Evolutionary conservation across 2,888 invertebrate genomes (phyloP), one percentile per base, ranked within the genome.

Genomic region (Drosophila subquinaria): DNA sequence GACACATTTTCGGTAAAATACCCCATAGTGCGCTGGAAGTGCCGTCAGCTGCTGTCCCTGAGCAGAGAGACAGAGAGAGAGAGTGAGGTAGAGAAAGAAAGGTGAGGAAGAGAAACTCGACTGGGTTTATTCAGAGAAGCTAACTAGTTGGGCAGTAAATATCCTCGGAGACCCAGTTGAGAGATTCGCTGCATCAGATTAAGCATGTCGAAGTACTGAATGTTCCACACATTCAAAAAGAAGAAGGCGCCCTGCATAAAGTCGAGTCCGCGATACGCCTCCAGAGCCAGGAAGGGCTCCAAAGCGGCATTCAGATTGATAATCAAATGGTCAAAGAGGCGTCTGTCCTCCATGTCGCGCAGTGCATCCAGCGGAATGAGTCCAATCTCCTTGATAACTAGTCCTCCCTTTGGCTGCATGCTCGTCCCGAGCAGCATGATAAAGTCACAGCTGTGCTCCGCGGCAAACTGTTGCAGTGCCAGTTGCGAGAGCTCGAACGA

Each of bases 241-340:
- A 40, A 84, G 47, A 20, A 81, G 0, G 72, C 72, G 13, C 81
- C 85, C 23, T 73, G 62, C 85, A 81, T 81, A n/a, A 78, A 81
- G 17, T 78, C 36, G 0, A 84, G 48, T 0, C 50, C 56, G 0
- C 75, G 56, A 52, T 63, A 67, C 0, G 82, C 72, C 5, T 84
- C 55, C 48, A 81, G 11, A 0, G 23, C 38, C 8, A 81, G 53
- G 17, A 60, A 6, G 0, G 85, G 81, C 0, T 40, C n/a, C 6
- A 11, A 3, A 0, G 75, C 0, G 0, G 66, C 66, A 42, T 48
- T 73, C 45, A 81, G 30, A 51, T 78, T 75, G 45, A 84, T 61
- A 5, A 81, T 70, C 20, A 84, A 6, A 8, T 84, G 82, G 6
- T 81, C 85, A 13, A 84, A 81, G 4, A 81, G 23, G 0, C 27